These are phyloP conservation scores for Pipra filicauda DNA, from an alignment of 2,113 vertebrate genomes.

Conservation along the genomic window DNA sequence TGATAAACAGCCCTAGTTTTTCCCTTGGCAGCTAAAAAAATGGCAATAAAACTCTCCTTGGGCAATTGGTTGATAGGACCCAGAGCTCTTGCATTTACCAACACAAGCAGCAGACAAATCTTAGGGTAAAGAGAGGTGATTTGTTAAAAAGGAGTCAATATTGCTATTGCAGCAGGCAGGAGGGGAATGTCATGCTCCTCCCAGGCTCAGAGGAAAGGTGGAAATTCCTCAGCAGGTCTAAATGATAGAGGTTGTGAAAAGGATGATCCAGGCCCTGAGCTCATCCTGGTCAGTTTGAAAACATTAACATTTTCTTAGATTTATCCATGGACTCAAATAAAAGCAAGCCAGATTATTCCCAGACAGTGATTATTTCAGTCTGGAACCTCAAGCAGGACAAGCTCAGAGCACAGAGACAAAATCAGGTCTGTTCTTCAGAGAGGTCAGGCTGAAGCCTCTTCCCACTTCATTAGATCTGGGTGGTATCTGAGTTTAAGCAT, in stretches of 20 bases:
- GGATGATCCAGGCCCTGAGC: neutral
- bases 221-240: neutral
- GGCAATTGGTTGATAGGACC: neutral
- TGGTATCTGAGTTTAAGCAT: neutral
- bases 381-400: neutral
- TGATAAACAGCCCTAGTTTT: conserved; percentile 20
- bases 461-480: neutral
- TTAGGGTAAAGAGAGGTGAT: neutral
- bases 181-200: neutral
- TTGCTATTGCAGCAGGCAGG: neutral
- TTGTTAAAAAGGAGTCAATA: neutral
- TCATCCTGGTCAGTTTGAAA: neutral
- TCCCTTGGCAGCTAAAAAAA: neutral
- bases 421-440: neutral
- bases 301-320: neutral
- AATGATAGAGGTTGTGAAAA: neutral
- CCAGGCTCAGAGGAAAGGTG: neutral
- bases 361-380: neutral
- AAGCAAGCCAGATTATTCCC: neutral
- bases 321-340: neutral
- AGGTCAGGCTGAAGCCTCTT: neutral
- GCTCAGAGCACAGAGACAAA: neutral
- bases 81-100: conserved; percentile 5
- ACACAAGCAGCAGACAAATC: neutral
- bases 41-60: neutral